Conservation (phyloP, 2,888 invertebrate genomes). For the Habrosyne pyritoides region DNA sequence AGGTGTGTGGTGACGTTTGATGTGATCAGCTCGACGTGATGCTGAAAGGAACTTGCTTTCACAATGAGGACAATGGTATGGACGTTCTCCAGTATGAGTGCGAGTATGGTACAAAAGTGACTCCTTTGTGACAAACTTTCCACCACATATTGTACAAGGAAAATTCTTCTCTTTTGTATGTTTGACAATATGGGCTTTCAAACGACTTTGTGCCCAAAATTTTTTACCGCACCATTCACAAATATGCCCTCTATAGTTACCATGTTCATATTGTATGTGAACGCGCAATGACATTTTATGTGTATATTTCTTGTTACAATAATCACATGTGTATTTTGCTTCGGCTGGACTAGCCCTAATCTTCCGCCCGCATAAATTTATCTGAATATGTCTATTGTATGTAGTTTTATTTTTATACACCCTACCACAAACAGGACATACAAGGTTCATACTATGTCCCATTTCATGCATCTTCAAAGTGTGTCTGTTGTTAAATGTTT, state of each 20-base stretch:
- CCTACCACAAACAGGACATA: conserved; percentile 66
- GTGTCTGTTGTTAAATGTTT: conserved; percentile 53
- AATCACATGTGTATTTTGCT: conserved; percentile 66
- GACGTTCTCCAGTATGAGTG: conserved; percentile 70
- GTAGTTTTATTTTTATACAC: conserved; percentile 62
- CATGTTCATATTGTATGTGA: conserved; percentile 72
- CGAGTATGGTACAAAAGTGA: conserved; percentile 70
- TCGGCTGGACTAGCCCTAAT: conserved; percentile 54
- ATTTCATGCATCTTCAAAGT: conserved; percentile 60
- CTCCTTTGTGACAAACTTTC: conserved; percentile 68
- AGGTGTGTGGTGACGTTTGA: conserved; percentile 55
- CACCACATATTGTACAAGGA: conserved; percentile 53
- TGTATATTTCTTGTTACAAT: conserved; percentile 69
- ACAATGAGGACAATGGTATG: conserved; percentile 64
- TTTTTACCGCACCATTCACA: conserved; percentile 72
- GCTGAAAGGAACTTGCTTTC: conserved; percentile 60
- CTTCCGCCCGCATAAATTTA: conserved; percentile 57
- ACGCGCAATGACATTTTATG: conserved; percentile 69
- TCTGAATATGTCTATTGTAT: conserved; percentile 59
- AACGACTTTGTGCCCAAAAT: conserved; percentile 66
- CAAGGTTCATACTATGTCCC: conserved; percentile 48
- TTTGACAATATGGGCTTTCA: conserved; percentile 69
- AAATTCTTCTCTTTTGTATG: conserved; percentile 71
- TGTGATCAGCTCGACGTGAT: conserved; percentile 62
- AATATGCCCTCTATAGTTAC: conserved; percentile 63